Conservation (phyloP, 2,113 vertebrate species). For the Oncorhynchus mykiss region DNA sequence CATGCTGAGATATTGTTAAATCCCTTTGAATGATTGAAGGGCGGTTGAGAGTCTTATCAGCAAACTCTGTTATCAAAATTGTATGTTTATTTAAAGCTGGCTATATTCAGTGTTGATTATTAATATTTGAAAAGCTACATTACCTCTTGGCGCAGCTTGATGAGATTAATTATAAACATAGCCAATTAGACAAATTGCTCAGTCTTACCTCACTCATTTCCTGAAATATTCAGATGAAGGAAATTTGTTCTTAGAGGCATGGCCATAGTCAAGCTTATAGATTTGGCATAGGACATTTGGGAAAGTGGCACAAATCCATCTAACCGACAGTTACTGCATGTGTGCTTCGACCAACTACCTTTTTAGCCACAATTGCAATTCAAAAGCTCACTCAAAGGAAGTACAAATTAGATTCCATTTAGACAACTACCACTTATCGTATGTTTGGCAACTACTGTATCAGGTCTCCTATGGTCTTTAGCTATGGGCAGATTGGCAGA, state of each 20-base stretch:
- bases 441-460: background rate
- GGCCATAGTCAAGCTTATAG: background rate
- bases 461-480: background rate
- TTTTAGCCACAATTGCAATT: background rate
- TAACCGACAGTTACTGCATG: background rate
- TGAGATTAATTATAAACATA: constrained; percentile 15
- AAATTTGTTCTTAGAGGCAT: too few relatives aligned
- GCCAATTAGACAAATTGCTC: background rate
- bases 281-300: background rate
- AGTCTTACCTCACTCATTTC: background rate
- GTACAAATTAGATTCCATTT: constrained; percentile 1
- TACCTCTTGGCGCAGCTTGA: background rate
- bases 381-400: background rate
- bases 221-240: background rate
- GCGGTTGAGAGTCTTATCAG: constrained; percentile 4
- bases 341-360: background rate
- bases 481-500: background rate
- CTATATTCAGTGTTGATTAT: background rate
- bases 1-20: background rate
- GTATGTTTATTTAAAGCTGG: constrained; percentile 1
- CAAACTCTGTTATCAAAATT: constrained; percentile 3
- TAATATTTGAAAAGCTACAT: constrained; percentile 3
- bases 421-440: background rate
- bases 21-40: constrained; percentile 5
- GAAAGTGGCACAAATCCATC: background rate